Evolutionary conservation across 2,113 vertebrate genomes (phyloP), one percentile per base, ranked within the genome.

Genomic region (Lucifuga dentata): DNA sequence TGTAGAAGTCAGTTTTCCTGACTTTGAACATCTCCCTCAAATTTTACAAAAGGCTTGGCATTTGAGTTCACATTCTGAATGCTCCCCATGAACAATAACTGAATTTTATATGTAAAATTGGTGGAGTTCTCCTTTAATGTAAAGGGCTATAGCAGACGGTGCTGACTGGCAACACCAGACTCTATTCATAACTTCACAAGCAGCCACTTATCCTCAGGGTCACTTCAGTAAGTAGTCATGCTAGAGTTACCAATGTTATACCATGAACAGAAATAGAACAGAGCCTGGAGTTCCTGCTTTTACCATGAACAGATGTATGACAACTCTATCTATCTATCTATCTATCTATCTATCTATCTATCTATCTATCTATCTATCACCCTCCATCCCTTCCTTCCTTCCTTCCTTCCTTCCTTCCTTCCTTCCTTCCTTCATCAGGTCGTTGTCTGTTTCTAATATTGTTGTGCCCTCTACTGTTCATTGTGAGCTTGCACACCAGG

Each of bases 161-260:
- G 20, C 48, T 65, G 43, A 62, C 53, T 59, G 16, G 16, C 38
- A 39, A 38, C 19, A 61, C 19, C 17, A 44, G 8, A 12, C 44
- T 59, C 68, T 78, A 60, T 84, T 76, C 46, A 66, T 80, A 80
- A 58, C 64, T 33, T 46, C 19, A 63, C 48, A 23, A 57, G 48
- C 43, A 61, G 53, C 41, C 57, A 26, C 36, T 69, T 70, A 80
- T 73, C 74, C 74, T 39, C 46, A 73, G 61, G 15, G 29, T 64
- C 58, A 46, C 15, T 52, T 32, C 59, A 38, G 53, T 9, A 13
- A 61, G 8, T n/a, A 29, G 24, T 40, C 13, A 10, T 29, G 38
- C 70, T 48, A 32, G 45, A 29, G 20, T 48, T 43, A 55, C 80
- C 51, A 61, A 26, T 50, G 64, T 73, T 50, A 77, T 35, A 73